Evolutionary conservation across 1,140 invertebrate species (phyloP).

Genomic region (Zaprionus ornatus): DNA sequence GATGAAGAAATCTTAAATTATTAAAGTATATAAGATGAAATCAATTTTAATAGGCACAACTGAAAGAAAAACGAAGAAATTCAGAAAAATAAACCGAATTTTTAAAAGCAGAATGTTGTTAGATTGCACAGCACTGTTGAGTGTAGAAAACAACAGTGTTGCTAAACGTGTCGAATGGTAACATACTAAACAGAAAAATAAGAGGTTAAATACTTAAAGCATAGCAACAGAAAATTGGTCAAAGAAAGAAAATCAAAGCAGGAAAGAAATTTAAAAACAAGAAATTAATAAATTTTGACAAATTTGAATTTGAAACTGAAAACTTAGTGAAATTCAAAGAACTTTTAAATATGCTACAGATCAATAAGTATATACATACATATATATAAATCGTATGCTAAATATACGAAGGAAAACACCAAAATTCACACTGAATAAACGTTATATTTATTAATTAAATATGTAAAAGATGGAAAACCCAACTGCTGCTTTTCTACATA

Average conservation of each 20-base stretch:
- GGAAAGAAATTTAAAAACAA: constrained; percentile 9
- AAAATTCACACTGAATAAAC: constrained; percentile 81
- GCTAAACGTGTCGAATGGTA: constrained; percentile 26
- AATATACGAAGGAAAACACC: constrained; percentile 66
- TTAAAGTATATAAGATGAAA: constrained; percentile 20
- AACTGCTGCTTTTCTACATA: constrained; percentile 77
- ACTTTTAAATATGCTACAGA: constrained; percentile 55
- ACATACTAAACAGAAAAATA: constrained; percentile 46
- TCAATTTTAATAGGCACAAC: constrained; percentile 74
- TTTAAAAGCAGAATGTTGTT: constrained; percentile 57
- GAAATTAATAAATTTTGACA: constrained; percentile 20
- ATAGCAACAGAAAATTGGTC: constrained; percentile 27
- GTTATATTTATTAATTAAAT: constrained; percentile 81
- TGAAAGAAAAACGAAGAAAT: constrained; percentile 39
- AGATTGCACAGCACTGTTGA: constrained; percentile 23
- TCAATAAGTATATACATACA: constrained; percentile 36
- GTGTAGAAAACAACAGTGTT: constrained; percentile 22
- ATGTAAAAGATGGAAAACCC: constrained; percentile 52
- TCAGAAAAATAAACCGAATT: constrained; percentile 74
- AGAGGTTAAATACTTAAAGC: constrained; percentile 5
- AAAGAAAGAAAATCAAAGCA: neutral
- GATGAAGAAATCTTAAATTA: constrained; percentile 34
- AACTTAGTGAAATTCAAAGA: constrained; percentile 41
- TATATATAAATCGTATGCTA: constrained; percentile 46
- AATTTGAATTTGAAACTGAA: constrained; percentile 30